Percentiles rank a stretch among this genome's conserved stretches.
phyloP scores from a whole-genome alignment of 2,113 vertebrate genomes.

The Rhinoptilus africanus region DNA sequence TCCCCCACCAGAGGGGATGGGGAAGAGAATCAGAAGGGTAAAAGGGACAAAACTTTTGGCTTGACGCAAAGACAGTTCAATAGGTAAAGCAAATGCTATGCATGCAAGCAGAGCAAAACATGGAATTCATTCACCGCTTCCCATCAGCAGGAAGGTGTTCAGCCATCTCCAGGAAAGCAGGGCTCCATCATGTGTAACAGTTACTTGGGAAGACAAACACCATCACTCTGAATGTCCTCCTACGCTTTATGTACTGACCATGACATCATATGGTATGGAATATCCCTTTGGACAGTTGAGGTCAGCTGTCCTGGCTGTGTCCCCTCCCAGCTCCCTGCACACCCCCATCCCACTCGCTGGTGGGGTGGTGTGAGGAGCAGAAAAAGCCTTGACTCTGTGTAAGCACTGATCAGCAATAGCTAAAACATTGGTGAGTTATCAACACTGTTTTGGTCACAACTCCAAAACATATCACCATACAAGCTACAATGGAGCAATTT shows the following conservation, averaged over 20 bases:
- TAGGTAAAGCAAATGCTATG: not conserved
- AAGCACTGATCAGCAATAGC: not conserved
- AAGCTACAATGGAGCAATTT: not conserved
- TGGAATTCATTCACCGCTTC: not conserved
- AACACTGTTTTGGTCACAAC: not conserved
- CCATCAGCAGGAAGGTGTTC: not conserved
- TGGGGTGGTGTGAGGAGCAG: not conserved
- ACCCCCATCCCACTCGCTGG: accelerated
- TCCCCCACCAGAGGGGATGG: not conserved
- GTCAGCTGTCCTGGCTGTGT: not conserved
- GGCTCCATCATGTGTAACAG: accelerated
- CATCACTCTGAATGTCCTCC: accelerated
- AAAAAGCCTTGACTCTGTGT: not conserved
- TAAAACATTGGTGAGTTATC: accelerated
- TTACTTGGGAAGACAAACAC: not conserved
- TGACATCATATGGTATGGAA: not conserved
- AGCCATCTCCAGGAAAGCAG: not conserved
- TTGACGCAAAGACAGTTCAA: not conserved
- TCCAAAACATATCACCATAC: not conserved
- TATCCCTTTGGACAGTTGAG: not conserved
- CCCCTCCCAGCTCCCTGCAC: not conserved
- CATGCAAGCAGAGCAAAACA: not conserved
- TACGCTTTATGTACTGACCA: not conserved
- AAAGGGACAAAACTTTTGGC: not conserved
- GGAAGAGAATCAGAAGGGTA: not conserved